phyloP scores from a whole-genome alignment of 2,113 vertebrate species.

The Struthio camelus region DNA sequence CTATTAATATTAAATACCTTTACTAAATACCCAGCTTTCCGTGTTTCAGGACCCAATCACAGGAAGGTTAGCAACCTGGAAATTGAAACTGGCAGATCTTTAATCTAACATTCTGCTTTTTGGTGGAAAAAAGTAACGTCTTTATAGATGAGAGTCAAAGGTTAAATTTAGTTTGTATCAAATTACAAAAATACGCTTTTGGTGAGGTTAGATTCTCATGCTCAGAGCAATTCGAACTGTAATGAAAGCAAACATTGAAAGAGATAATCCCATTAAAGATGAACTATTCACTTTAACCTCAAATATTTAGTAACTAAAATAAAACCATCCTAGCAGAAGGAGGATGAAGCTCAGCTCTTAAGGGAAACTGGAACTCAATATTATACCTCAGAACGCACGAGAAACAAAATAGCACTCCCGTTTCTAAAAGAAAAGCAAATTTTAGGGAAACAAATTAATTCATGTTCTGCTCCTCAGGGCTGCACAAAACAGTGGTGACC shows the following conservation, averaged over 20 bases:
- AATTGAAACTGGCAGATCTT: conserved; percentile 76
- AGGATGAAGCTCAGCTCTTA: conserved; percentile 54
- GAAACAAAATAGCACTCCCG: background rate
- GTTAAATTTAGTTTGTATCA: conserved; percentile 84
- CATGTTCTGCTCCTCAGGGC: conserved; percentile 33
- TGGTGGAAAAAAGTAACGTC: conserved; percentile 69
- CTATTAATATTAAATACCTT: conserved; percentile 4
- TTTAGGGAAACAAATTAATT: conserved; percentile 55
- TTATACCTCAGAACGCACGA: background rate
- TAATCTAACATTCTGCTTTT: conserved; percentile 70
- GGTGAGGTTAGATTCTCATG: conserved; percentile 81
- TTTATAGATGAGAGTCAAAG: conserved; percentile 80
- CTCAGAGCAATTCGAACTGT: conserved; percentile 73
- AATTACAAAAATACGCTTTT: conserved; percentile 81
- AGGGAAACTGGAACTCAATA: conserved; percentile 12
- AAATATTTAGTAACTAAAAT: conserved; percentile 76
- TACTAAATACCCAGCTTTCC: background rate
- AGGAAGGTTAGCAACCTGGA: conserved; percentile 71
- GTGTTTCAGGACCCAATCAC: conserved; percentile 60
- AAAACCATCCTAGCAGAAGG: conserved; percentile 56
- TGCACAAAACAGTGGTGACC: conserved; percentile 18
- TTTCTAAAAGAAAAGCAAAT: conserved; percentile 36
- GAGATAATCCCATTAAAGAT: conserved; percentile 83
- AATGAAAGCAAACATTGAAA: conserved; percentile 82
- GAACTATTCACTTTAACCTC: conserved; percentile 79